Base-by-base conservation (phyloP, 1,140 invertebrate genomes). In the Zaprionus capensis region DNA sequence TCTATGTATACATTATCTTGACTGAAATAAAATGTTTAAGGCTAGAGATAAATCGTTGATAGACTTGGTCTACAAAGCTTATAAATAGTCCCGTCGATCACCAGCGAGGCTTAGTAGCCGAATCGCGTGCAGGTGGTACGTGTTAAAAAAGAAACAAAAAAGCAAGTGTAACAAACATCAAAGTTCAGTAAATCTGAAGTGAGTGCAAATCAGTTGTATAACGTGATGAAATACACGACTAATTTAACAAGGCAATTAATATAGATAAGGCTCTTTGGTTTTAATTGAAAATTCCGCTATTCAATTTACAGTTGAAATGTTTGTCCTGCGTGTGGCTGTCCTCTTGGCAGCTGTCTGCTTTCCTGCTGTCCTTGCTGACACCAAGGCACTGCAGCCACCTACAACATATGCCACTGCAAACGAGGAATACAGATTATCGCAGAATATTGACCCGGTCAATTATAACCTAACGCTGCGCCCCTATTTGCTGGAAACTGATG, bases 391-490 rank as follows among this genome's bases (percentile, higher is more conserved):
- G 17, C 56, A 70, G 53, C 78, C 71, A 12, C 78, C 82, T 0
- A n/a, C 26, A 2, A 77, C 73, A 0, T 55, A 59, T 12, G 84
- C 70, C 12, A 38, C 70, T 1, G 74, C 49, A 0, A 34, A 74
- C 11, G 11, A 11, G 4, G 79, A 87, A 4, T 92, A 92, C 59
- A 77, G 91, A 28, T 61, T 92, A 9, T 57, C 83, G 6, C 26
- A 49, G 2, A 12, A 53, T 24, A 82, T 92, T 17, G 49, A n/a
- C 11, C 96, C 97, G 4, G 92, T 93, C 5, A 93, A 95, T 67
- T 97, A 97, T 81, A 93, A 93, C 6, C 88, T 97, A 4, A 92
- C 93, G 2, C 93, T 97, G 11, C 92, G 93, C 2, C 94, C 95
- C 5, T 94, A 95, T 86, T 94, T 96, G 36, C 55, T 81, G 57